A percentile compares a stretch with the other conserved stretches of the same genome.
phyloP scores from a whole-genome alignment of 2,113 vertebrate species.

The Chaenogobius annularis region DNA sequence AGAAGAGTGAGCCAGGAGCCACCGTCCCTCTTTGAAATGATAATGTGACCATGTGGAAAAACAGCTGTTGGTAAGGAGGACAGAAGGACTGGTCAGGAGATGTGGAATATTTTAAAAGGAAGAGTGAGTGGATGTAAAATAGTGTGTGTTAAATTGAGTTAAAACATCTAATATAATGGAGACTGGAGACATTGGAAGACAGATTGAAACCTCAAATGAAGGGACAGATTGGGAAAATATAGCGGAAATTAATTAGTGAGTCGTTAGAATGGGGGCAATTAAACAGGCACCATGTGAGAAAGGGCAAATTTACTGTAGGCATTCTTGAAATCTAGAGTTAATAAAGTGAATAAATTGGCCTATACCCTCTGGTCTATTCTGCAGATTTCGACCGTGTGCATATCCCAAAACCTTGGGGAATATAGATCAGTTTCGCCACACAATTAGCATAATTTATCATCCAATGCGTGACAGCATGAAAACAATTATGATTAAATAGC shows the following conservation, averaged over 20 bases:
- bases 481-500: constrained; percentile 31
- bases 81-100: constrained; percentile 5
- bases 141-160: background rate
- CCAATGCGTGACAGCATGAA: constrained; percentile 19
- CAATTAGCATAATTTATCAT: constrained; percentile 42
- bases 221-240: background rate
- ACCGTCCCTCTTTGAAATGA: constrained; percentile 73
- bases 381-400: constrained; percentile 22
- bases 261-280: background rate
- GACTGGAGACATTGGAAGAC: background rate
- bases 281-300: background rate
- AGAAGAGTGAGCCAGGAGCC: constrained; percentile 38
- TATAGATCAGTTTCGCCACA: constrained; percentile 23
- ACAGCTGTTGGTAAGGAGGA: constrained; percentile 51
- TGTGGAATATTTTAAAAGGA: background rate
- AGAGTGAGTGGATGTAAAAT: background rate
- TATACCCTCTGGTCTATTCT: constrained; percentile 1
- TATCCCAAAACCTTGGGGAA: constrained; percentile 18
- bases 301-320: background rate
- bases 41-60: constrained; percentile 67
- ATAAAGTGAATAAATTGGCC: constrained; percentile 17
- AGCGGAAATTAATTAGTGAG: background rate
- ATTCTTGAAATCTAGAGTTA: background rate
- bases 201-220: constrained; percentile 2
- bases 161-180: background rate